Conservation (phyloP, 2,888 invertebrate species). For the Pseudolycoriella hygida region DNA sequence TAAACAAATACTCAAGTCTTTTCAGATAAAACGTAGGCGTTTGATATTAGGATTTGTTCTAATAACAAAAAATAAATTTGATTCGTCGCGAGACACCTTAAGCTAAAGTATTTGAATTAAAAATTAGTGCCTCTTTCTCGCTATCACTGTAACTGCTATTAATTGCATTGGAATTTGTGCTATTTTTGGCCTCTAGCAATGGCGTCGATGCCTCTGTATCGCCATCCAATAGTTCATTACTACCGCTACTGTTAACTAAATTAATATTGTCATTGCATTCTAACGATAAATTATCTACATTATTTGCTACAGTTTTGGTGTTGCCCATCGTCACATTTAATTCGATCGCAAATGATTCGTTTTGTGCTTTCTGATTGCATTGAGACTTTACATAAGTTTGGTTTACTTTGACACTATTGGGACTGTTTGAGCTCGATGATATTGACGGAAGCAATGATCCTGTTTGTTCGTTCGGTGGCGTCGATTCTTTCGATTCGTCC, state of each 20-base stretch:
- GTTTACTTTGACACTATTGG: constrained; percentile 10
- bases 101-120: constrained; percentile 5
- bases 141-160: constrained; percentile 11
- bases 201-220: constrained; percentile 12
- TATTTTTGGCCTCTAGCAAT: constrained; percentile 10
- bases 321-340: neutral
- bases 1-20: no score
- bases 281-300: neutral
- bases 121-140: constrained; percentile 13
- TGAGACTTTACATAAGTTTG: constrained; percentile 8
- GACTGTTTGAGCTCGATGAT: constrained; percentile 9
- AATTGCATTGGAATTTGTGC: constrained; percentile 10
- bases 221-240: constrained; percentile 8
- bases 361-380: neutral
- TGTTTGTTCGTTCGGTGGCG: constrained; percentile 20
- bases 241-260: constrained; percentile 7
- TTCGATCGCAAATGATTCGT: neutral
- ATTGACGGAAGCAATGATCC: constrained; percentile 12
- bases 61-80: no score
- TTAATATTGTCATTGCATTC: neutral
- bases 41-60: no score
- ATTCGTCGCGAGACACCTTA: no score
- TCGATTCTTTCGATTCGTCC: constrained; percentile 27
- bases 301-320: neutral
- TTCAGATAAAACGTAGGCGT: no score